A percentile compares a stretch with the other conserved stretches of the same genome.
Conservation (phyloP, 2,113 vertebrate species). For the Cervus canadensis region DNA sequence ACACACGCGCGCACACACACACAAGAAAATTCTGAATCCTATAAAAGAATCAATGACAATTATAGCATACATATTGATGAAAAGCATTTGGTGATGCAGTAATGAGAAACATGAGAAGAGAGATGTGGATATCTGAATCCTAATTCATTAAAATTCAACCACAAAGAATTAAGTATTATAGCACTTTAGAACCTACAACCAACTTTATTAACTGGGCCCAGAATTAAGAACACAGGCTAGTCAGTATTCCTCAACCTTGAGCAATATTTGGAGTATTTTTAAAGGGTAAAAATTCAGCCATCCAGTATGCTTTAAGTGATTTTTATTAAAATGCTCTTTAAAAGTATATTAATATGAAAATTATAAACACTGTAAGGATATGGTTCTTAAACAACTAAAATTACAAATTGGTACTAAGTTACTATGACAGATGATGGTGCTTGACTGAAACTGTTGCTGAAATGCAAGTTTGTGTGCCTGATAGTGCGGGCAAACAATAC, state of each 20-base stretch:
- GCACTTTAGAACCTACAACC: constrained; percentile 8
- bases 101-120: neutral
- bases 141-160: constrained; percentile 10
- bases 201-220: neutral
- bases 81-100: neutral
- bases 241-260: neutral
- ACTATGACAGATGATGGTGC: neutral
- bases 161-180: constrained; percentile 4
- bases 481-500: neutral
- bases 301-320: neutral
- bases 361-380: neutral
- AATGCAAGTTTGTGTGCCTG: neutral
- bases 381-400: constrained; percentile 24
- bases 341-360: neutral
- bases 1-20: neutral
- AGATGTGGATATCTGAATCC: constrained; percentile 5
- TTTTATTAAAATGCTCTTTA: constrained; percentile 33
- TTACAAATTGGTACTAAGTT: constrained; percentile 16
- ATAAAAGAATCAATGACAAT: neutral
- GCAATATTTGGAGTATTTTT: neutral
- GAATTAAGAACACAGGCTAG: neutral
- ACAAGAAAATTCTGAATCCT: neutral
- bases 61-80: neutral
- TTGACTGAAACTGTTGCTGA: neutral
- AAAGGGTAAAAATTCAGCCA: neutral